Conservation (phyloP, 1,140 invertebrate genomes). For the Acromyrmex echinatior region DNA sequence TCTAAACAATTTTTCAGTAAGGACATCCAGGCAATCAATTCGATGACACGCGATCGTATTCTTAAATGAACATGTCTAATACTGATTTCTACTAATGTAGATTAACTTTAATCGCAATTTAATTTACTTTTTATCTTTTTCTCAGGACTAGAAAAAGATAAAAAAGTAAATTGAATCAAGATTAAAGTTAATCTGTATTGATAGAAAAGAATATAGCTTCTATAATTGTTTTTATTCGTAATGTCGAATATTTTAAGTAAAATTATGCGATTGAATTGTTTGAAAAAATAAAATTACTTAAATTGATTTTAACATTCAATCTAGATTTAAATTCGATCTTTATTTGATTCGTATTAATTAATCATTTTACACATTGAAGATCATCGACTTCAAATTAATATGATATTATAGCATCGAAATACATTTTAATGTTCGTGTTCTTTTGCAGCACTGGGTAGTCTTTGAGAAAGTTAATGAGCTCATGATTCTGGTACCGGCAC, state of each 20-base stretch:
- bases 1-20: too few relatives aligned
- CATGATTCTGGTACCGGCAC: constrained; percentile 97
- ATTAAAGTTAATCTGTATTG: too few relatives aligned
- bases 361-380: background rate
- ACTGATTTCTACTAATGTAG: too few relatives aligned
- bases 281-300: background rate
- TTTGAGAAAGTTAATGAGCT: constrained; percentile 95
- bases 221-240: too few relatives aligned
- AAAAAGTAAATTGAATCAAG: too few relatives aligned
- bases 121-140: too few relatives aligned
- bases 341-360: background rate
- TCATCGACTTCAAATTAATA: constrained; percentile 1
- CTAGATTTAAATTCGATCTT: background rate
- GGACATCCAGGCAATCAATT: background rate
- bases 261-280: background rate
- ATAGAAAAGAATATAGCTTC: too few relatives aligned
- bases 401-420: too few relatives aligned
- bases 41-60: background rate
- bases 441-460: constrained; percentile 93
- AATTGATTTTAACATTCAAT: background rate
- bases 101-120: too few relatives aligned
- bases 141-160: too few relatives aligned
- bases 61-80: background rate
- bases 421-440: background rate
- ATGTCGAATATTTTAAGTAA: background rate